phyloP scores from a whole-genome alignment of 2,113 vertebrate species.

The Macquaria australasica region DNA sequence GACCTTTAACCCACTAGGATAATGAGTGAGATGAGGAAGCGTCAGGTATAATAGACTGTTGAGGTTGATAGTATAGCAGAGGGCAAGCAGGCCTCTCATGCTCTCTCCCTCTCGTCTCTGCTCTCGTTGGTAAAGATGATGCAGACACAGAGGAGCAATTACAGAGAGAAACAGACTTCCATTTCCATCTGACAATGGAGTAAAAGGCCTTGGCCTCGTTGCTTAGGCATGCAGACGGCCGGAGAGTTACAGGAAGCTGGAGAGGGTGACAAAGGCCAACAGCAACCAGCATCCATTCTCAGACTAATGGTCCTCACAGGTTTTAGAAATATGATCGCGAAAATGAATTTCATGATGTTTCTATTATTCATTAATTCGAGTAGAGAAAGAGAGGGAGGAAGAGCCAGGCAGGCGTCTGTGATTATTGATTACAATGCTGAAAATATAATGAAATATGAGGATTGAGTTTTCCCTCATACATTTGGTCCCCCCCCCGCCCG shows the following conservation, averaged over 20 bases:
- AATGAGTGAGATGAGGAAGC: slow-evolving; percentile 84
- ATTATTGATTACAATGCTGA: slow-evolving; percentile 79
- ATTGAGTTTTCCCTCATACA: slow-evolving; percentile 57
- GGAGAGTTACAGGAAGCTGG: slow-evolving; percentile 54
- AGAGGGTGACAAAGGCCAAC: slow-evolving; percentile 70
- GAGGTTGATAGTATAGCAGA: slow-evolving; percentile 74
- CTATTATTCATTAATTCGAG: slow-evolving; percentile 80
- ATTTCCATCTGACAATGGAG: slow-evolving; percentile 53
- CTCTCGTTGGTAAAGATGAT: slow-evolving; percentile 68
- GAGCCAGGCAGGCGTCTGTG: slow-evolving; percentile 38
- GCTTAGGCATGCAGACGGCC: slow-evolving; percentile 62
- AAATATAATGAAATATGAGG: slow-evolving; percentile 77
- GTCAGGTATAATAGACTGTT: slow-evolving; percentile 80
- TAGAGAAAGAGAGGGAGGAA: slow-evolving; percentile 46
- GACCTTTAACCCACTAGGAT: slow-evolving; percentile 80
- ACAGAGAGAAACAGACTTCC: slow-evolving; percentile 61
- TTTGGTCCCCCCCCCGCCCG: not conserved
- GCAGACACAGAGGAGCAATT: slow-evolving; percentile 79
- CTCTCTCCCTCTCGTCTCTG: slow-evolving; percentile 26
- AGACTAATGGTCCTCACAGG: slow-evolving; percentile 61
- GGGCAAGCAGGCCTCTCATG: slow-evolving; percentile 58
- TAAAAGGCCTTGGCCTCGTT: slow-evolving; percentile 65
- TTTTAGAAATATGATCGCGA: slow-evolving; percentile 56
- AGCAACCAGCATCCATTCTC: slow-evolving; percentile 51
- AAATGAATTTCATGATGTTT: slow-evolving; percentile 75